phyloP scores from a whole-genome alignment of 2,113 vertebrate species.

The Actenoides lindsayi region DNA sequence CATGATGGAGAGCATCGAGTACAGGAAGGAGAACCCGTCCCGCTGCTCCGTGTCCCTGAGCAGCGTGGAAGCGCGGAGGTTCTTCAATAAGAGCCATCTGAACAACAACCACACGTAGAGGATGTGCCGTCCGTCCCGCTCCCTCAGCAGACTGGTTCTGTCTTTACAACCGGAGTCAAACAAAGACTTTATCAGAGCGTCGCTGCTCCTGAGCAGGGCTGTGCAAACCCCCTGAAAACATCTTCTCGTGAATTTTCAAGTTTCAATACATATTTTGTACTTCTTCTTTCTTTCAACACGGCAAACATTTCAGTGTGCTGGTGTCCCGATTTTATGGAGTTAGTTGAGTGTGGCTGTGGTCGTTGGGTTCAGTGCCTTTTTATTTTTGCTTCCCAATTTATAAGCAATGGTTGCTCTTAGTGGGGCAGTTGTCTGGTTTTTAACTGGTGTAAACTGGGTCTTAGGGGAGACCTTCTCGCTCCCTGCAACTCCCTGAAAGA shows the following conservation, averaged over 20 bases:
- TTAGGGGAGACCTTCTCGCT: too few relatives aligned
- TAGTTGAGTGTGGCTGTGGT: neutral
- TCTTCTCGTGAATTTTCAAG: neutral
- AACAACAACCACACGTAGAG: slow-evolving; percentile 67
- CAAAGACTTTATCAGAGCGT: neutral
- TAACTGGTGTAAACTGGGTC: neutral
- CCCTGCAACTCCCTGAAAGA: too few relatives aligned
- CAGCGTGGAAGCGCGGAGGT: slow-evolving; percentile 84
- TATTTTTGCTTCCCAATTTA: neutral
- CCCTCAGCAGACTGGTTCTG: neutral
- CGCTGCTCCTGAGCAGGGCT: neutral
- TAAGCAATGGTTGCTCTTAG: neutral
- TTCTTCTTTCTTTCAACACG: neutral
- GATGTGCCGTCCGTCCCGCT: neutral
- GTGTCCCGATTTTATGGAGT: neutral
- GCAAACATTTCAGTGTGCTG: slow-evolving; percentile 24
- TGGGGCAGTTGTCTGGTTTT: neutral
- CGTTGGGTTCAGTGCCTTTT: neutral
- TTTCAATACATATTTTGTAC: neutral
- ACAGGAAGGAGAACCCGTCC: slow-evolving; percentile 85
- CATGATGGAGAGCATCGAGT: slow-evolving; percentile 87
- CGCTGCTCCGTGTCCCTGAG: slow-evolving; percentile 82
- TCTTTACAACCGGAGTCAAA: slow-evolving; percentile 13
- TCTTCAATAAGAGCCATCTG: slow-evolving; percentile 78
- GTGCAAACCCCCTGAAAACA: neutral